These are phyloP conservation scores for Sebastiscus tertius DNA, from an alignment of 2,797 vertebrate genomes.

Conservation along the genomic window DNA sequence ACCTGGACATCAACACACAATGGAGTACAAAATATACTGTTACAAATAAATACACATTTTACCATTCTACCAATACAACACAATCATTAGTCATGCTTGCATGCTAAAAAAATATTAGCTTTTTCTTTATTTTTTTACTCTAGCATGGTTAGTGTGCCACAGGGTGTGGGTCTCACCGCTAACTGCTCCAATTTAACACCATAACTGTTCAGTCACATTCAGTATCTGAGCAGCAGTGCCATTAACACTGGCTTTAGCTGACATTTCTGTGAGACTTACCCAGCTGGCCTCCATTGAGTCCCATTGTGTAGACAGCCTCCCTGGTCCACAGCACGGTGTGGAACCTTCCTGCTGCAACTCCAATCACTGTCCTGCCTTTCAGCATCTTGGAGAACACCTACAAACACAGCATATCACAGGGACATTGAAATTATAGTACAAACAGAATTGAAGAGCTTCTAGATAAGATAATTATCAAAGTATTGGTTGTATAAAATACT, in stretches of 20 bases:
- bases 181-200: not conserved
- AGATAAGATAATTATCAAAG: not conserved
- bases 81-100: not conserved
- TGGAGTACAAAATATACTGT: not conserved
- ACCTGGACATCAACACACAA: conserved; percentile 78
- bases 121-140: not conserved
- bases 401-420: conserved; percentile 34
- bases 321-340: conserved; percentile 97
- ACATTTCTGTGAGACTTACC: conserved; percentile 81
- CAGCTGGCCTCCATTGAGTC: conserved; percentile 96
- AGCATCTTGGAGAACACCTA: conserved; percentile 93
- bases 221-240: not conserved
- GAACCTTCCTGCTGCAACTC: conserved; percentile 95
- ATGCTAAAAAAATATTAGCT: not conserved
- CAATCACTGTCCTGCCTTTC: conserved; percentile 91
- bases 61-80: not conserved
- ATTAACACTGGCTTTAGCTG: not conserved
- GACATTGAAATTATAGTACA: not conserved
- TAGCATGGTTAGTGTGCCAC: not conserved
- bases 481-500: not conserved
- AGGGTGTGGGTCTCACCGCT: not conserved
- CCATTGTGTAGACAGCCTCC: conserved; percentile 95
- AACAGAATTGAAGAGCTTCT: not conserved
- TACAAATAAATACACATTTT: not conserved
- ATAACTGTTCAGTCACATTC: not conserved